Percentiles rank a stretch among this genome's conserved stretches.
Conservation (phyloP, 1,140 invertebrate species). For the Capitella teleta region DNA sequence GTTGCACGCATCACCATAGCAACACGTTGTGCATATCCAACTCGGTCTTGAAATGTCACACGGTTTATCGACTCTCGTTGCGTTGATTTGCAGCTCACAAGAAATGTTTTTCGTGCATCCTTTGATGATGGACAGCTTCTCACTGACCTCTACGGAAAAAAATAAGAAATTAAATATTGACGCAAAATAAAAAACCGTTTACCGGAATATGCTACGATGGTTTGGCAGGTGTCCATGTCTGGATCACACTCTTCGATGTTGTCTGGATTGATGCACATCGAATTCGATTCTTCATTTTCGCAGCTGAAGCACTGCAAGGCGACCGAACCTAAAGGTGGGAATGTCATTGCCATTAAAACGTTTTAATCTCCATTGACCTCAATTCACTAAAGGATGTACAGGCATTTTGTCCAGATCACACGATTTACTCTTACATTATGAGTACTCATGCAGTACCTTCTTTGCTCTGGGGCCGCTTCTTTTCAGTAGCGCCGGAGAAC, state of each 20-base stretch:
- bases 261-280: conserved; percentile 4
- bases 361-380: no score
- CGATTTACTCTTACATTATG: no score
- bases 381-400: no score
- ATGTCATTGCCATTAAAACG: no score
- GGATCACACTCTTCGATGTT: conserved; percentile 3
- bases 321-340: no score
- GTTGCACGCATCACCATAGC: conserved; percentile 8
- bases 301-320: conserved; percentile 1
- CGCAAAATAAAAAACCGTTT: no score
- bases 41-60: conserved; percentile 1
- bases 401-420: no score
- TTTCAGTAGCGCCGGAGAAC: no score
- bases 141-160: conserved; percentile 3
- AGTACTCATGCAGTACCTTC: no score
- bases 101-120: conserved; percentile 4
- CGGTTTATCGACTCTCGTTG: background rate
- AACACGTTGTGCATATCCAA: conserved; percentile 7
- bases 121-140: conserved; percentile 8
- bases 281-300: conserved; percentile 4
- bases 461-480: no score
- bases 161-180: background rate
- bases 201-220: conserved; percentile 4
- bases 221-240: conserved; percentile 7
- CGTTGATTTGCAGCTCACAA: conserved; percentile 1